These are phyloP conservation scores for Sus scrofa DNA, from an alignment of 2,113 vertebrate genomes.

Conservation along the genomic window T2T-Sscrofa CM000814.6:96006501-96007000, in stretches of 20 bases:
- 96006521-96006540: slow-evolving; percentile 80
- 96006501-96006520: slow-evolving; percentile 70
- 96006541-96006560: slow-evolving; percentile 77
- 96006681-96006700: slow-evolving; percentile 70
- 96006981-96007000: slow-evolving; percentile 42
- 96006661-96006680: slow-evolving; percentile 68
- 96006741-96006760: slow-evolving; percentile 50
- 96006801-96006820: slow-evolving; percentile 60
- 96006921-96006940: neutral
- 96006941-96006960: slow-evolving; percentile 33
- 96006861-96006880: slow-evolving; percentile 42
- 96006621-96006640: slow-evolving; percentile 73
- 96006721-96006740: slow-evolving; percentile 46
- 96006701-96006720: slow-evolving; percentile 48
- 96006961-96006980: slow-evolving; percentile 51
- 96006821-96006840: slow-evolving; percentile 41
- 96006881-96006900: slow-evolving; percentile 50
- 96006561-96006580: slow-evolving; percentile 68
- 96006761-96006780: slow-evolving; percentile 61
- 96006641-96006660: slow-evolving; percentile 68
- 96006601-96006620: slow-evolving; percentile 67
- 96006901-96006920: neutral
- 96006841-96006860: neutral
- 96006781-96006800: slow-evolving; percentile 56
- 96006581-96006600: slow-evolving; percentile 75